Percentiles rank a stretch among this genome's conserved stretches.
These are phyloP conservation scores for Siderastrea siderea DNA, from an alignment of 92 coral and sea anemone genomes.

Conservation along the genomic window DNA sequence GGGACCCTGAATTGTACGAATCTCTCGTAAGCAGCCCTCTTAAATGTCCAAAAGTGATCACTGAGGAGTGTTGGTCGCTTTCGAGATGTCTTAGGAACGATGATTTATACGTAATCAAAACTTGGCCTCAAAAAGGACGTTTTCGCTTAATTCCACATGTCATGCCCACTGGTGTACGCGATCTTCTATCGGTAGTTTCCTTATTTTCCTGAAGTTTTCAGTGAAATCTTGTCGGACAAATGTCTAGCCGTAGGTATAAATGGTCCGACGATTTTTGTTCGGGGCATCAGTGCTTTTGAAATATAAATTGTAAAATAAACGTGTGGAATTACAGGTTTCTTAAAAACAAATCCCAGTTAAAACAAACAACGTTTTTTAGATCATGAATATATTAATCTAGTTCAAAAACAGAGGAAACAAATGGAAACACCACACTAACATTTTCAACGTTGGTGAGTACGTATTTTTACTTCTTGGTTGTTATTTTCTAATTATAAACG, in stretches of 20 bases:
- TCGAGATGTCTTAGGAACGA: too few relatives aligned
- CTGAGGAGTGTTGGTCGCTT: too few relatives aligned
- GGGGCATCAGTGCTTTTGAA: background rate
- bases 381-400: conserved; percentile 27
- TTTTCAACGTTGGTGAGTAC: conserved; percentile 17
- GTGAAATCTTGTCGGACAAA: background rate
- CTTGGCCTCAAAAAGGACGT: too few relatives aligned
- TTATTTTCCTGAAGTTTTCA: background rate
- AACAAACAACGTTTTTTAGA: conserved; percentile 5
- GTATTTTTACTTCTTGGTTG: background rate
- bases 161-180: too few relatives aligned
- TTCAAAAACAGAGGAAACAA: background rate
- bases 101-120: too few relatives aligned
- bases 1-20: too few relatives aligned
- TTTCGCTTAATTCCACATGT: too few relatives aligned
- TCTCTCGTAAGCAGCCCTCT: too few relatives aligned
- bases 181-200: background rate
- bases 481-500: background rate
- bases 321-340: conserved; percentile 38
- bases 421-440: background rate
- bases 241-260: background rate
- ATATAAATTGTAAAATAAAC: conserved; percentile 7
- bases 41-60: too few relatives aligned
- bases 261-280: background rate
- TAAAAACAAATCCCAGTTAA: background rate